A percentile compares a stretch with the other conserved stretches of the same genome.
phyloP scores from a whole-genome alignment of 2,113 vertebrate genomes.

The Xiphorhynchus elegans region DNA sequence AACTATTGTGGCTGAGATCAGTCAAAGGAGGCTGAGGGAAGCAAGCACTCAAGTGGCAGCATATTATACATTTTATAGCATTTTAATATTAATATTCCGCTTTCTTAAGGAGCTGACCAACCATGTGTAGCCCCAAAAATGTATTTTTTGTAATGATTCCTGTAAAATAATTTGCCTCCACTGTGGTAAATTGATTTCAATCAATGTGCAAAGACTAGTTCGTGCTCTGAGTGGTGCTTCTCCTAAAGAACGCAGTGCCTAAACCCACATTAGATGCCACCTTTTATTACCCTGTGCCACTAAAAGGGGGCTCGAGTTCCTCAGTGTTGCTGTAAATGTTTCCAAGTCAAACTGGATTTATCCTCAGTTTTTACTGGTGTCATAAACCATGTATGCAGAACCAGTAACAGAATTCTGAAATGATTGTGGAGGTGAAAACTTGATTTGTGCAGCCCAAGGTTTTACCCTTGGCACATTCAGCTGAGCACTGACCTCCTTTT shows the following conservation, averaged over 20 bases:
- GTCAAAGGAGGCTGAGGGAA: neutral
- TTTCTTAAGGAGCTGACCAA: neutral
- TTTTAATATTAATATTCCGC: neutral
- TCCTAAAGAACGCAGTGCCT: neutral
- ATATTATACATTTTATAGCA: neutral
- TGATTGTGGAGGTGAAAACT: neutral
- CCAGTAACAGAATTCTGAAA: neutral
- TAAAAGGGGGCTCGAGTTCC: neutral
- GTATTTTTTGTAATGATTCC: neutral
- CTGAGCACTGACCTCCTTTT: neutral
- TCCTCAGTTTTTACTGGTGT: neutral
- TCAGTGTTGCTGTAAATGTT: neutral
- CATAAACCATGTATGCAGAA: accelerated
- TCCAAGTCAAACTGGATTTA: neutral
- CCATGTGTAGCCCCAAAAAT: neutral
- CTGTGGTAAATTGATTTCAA: neutral
- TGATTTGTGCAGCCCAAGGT: neutral
- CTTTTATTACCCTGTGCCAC: neutral
- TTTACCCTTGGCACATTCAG: neutral
- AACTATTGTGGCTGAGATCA: neutral
- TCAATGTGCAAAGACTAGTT: neutral
- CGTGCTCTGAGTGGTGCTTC: neutral
- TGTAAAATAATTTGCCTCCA: neutral
- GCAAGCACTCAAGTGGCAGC: neutral
- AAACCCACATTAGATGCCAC: neutral